A percentile compares a stretch with the other conserved stretches of the same genome.
Conservation (phyloP, 2,113 vertebrate genomes). For the Peromyscus californicus region DNA sequence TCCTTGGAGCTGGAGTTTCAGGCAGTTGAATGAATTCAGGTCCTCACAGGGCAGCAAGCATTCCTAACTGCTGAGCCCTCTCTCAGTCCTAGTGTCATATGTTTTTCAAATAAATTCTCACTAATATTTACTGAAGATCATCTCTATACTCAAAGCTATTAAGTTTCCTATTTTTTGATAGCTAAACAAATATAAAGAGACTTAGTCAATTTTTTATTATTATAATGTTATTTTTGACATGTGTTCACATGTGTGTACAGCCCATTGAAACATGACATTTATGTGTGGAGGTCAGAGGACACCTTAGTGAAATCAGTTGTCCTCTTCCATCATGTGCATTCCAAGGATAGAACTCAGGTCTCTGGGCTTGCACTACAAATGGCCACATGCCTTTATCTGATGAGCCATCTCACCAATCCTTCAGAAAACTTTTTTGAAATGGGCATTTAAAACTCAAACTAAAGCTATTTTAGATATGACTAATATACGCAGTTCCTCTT, state of each 20-base stretch:
- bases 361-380: neutral
- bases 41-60: no score
- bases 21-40: neutral
- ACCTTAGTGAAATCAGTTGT: neutral
- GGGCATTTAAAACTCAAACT: conserved; percentile 1
- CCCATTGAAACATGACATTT: no score
- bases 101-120: conserved; percentile 48
- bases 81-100: neutral
- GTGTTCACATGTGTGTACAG: neutral
- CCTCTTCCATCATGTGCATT: neutral
- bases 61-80: neutral
- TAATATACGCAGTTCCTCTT: conserved; percentile 10
- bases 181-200: neutral
- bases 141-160: neutral
- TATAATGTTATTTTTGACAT: neutral
- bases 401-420: neutral
- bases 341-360: neutral
- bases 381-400: no score
- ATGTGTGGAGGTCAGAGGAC: neutral
- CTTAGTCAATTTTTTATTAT: neutral
- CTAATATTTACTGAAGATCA: conserved; percentile 34
- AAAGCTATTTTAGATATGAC: neutral
- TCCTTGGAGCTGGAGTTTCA: neutral
- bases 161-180: neutral
- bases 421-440: neutral